Base-by-base conservation (phyloP, 1,140 invertebrate species). In the Arion vulgaris region DNA sequence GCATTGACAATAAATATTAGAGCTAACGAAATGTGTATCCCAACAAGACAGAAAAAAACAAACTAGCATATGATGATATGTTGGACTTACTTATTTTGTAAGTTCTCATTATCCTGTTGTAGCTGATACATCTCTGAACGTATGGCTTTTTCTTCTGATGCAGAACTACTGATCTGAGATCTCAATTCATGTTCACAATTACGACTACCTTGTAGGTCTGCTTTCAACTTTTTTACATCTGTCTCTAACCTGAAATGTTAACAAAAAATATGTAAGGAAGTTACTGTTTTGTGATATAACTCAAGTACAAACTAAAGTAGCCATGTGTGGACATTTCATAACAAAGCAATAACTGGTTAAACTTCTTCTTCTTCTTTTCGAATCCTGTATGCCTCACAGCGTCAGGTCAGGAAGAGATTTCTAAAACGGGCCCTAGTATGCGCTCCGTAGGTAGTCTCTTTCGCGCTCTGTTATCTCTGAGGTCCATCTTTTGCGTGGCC, bases 131-230 rank as follows among this genome's bases (percentile, higher is more conserved):
- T 93, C 89, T 97, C 96, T 81, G 94, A 94, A 89, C 95, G 95
- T 49, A 95, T 93, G 88, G 95, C 94, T 86, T 95, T 95, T 89
- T 97, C 96, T 80, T 94, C 94, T 57, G 94, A 93, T 28, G 94
- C 92, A 36, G 95, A 90, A 83, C 92, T 93, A 90, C 94, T 95
- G 79, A 97, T 94, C 93, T 97, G 96, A 90, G 95, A 94, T 87
- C 96, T 93, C 82, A 98, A 93, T 84, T 98, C 96, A 91, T 96
- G 95, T 92, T 98, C 96, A 86, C 94, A 93, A 90, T 96, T 95
- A 90, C 96, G 94, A 88, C 92, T 93, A n/a, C 88, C 83, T 88
- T 94, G 93, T 80, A 97, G 94, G 90, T 98, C 96, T 82, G 94
- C 93, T 89, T 96, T 96, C 87, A 97, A 93, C 89, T 95, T 94